Evolutionary conservation across 2,888 invertebrate species (phyloP).

Genomic region (Oligia fasciuncula): DNA sequence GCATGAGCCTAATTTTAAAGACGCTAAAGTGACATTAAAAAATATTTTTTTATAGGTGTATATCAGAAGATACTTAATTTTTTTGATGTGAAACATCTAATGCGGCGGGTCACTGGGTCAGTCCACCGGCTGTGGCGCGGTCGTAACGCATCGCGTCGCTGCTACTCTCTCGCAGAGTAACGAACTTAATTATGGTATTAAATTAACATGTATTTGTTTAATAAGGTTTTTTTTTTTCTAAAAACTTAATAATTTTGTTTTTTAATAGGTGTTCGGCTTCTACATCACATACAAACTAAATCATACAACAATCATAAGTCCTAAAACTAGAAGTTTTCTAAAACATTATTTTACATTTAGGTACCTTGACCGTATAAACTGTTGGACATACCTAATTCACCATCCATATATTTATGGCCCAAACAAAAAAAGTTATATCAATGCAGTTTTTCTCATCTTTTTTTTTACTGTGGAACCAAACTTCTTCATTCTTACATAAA

Average conservation of each 20-base stretch:
- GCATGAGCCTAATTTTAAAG: not conserved
- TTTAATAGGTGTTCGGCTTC: not conserved
- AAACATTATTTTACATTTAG: not conserved
- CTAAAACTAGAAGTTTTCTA: not conserved
- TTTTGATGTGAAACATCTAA: not conserved
- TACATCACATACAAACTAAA: not conserved
- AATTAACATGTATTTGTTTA: not conserved
- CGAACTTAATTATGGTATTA: not conserved
- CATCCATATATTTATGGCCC: too few species aligned
- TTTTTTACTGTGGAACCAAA: not conserved
- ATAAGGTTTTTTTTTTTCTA: too few species aligned
- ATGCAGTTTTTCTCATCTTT: not conserved
- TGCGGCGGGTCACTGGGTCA: too few species aligned
- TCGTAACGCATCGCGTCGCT: not conserved
- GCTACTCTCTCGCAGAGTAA: not conserved
- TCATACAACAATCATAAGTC: not conserved
- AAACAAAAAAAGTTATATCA: too few species aligned
- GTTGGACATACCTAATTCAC: too few species aligned
- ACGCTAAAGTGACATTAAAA: not conserved
- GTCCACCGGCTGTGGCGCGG: not conserved
- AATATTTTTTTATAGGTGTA: not conserved
- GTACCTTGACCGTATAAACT: too few species aligned
- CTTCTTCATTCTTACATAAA: too few species aligned
- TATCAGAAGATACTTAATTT: not conserved
- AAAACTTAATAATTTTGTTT: too few species aligned